Conservation (phyloP, 2,113 vertebrate species). For the Neotoma lepida region DNA sequence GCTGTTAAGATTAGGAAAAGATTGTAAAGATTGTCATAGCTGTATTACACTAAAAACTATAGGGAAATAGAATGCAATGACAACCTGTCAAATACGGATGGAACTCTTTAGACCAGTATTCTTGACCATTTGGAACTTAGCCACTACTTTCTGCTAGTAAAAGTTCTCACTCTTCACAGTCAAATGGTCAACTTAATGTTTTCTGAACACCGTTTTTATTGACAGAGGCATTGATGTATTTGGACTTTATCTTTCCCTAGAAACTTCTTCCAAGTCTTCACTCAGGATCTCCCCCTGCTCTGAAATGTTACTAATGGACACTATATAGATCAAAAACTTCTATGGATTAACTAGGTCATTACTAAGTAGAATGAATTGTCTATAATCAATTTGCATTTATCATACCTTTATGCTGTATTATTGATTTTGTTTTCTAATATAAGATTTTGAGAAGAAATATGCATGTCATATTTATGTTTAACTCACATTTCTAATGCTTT, state of each 20-base stretch:
- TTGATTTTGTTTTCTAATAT: conserved; percentile 15
- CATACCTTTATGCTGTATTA: not conserved
- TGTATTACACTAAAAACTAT: not conserved
- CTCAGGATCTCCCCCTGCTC: not conserved
- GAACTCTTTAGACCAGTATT: not conserved
- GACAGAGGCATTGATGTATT: not conserved
- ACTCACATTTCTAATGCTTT: not conserved
- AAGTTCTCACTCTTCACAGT: not conserved
- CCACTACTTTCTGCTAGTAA: not conserved
- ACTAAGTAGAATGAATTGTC: not conserved
- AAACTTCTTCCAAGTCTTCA: not conserved
- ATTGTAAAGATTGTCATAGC: not conserved
- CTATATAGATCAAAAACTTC: not conserved
- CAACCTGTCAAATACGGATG: not conserved
- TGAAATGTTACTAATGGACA: not conserved
- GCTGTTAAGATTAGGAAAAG: no score
- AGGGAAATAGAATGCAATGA: not conserved
- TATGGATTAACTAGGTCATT: not conserved
- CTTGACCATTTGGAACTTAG: not conserved
- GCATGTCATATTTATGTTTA: not conserved
- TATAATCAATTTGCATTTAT: not conserved
- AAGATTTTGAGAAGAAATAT: conserved; percentile 8
- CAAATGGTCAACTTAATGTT: not conserved
- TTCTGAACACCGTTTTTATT: not conserved
- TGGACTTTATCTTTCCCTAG: not conserved